A percentile compares a stretch with the other conserved stretches of the same genome.
Evolutionary conservation across 1,140 invertebrate species (phyloP).

Genomic region (Achatina immaculata): DNA sequence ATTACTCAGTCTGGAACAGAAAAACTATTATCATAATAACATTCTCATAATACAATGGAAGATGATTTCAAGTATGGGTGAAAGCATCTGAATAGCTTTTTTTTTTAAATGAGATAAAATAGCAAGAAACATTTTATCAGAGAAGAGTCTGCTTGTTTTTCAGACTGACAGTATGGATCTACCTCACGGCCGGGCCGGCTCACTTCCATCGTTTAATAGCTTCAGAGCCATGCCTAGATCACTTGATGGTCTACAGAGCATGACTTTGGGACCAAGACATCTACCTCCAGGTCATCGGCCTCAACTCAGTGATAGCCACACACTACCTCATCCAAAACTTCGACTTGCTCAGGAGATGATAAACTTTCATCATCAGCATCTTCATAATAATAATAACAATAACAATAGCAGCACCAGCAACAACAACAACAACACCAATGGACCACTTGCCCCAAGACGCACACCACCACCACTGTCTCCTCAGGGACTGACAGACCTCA

Average conservation of each 20-base stretch:
- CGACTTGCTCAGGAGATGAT: slow-evolving; percentile 27
- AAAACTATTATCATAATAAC: too few relatives aligned
- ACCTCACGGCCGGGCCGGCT: not conserved
- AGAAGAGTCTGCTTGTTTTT: too few relatives aligned
- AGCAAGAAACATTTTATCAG: too few relatives aligned
- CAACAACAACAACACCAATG: slow-evolving; percentile 8
- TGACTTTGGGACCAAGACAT: not conserved
- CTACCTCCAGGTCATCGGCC: not conserved
- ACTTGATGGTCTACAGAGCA: not conserved
- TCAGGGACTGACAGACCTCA: slow-evolving; percentile 1
- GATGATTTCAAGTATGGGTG: too few relatives aligned
- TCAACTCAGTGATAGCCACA: not conserved
- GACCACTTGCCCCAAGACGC: not conserved
- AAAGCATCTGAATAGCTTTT: too few relatives aligned
- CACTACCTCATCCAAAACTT: not conserved
- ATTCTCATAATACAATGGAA: too few relatives aligned
- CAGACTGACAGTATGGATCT: not conserved
- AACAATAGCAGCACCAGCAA: slow-evolving; percentile 11
- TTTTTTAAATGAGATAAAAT: too few relatives aligned
- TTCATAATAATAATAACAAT: slow-evolving; percentile 13
- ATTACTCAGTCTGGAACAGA: too few relatives aligned
- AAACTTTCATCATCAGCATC: slow-evolving; percentile 16
- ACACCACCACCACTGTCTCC: slow-evolving; percentile 5
- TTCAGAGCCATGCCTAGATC: slow-evolving; percentile 23
- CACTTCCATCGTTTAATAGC: slow-evolving; percentile 32